phyloP scores from a whole-genome alignment of 2,797 vertebrate genomes.

The Coluber constrictor region DNA sequence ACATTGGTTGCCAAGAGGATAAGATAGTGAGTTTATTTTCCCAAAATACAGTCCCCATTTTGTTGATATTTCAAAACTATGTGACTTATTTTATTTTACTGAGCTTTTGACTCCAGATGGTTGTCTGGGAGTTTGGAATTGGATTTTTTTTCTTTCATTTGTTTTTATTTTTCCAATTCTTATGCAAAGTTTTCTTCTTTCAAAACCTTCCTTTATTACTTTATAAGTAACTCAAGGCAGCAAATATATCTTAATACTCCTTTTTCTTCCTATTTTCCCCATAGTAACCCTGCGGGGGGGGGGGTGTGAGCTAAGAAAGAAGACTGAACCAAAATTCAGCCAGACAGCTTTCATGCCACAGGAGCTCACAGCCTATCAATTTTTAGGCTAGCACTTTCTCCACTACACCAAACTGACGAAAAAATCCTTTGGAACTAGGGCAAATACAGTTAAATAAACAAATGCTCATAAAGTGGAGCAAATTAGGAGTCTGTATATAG shows the following conservation, averaged over 20 bases:
- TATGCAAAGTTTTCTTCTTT: not conserved
- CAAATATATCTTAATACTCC: not conserved
- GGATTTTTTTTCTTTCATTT: not conserved
- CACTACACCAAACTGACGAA: too few species aligned
- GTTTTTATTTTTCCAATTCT: not conserved
- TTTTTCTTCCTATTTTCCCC: not conserved
- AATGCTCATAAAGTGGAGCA: too few species aligned
- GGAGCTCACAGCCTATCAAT: too few species aligned
- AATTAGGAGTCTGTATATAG: too few species aligned
- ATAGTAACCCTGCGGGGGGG: too few species aligned
- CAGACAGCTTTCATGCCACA: too few species aligned
- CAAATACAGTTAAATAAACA: too few species aligned
- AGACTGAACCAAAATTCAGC: too few species aligned
- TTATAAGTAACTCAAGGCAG: not conserved
- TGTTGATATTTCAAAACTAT: not conserved
- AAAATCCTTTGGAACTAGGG: too few species aligned
- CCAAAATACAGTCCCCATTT: not conserved
- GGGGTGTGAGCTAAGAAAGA: too few species aligned
- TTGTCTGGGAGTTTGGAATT: not conserved
- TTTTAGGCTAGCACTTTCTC: too few species aligned
- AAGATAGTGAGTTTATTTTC: not conserved
- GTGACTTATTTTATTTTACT: not conserved
- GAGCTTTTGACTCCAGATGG: not conserved
- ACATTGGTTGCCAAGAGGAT: not conserved
- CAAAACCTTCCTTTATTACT: not conserved